Evolutionary conservation across 1,140 invertebrate genomes (phyloP), one percentile per base, ranked within the genome.

Genomic region (Leguminivora glycinivorella): DNA sequence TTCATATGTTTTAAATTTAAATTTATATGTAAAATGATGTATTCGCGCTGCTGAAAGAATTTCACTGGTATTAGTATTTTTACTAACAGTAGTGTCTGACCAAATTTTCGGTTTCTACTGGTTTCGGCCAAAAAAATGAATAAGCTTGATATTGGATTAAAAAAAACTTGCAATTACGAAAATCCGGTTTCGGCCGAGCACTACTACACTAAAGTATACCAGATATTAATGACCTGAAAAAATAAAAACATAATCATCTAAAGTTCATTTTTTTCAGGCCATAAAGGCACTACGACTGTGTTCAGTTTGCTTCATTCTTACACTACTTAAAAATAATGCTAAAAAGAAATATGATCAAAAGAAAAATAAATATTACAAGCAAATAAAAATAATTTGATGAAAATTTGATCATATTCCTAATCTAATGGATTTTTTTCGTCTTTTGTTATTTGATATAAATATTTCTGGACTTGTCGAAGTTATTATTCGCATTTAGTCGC

Each of bases 301-400:
- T 63, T 63, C 58, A n/a, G 26, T 63, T 63, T 63, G 58, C 58
- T 63, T 63, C 58, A 63, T 63, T 63, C 58, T 63, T 63, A 29
- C 10, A 7, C 26, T 29, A 29, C 6, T 31, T 63, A 63, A 63
- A 63, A 19, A 63, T 63, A 25, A 60, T 63, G 17, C 58, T 17
- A 17, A 2, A 63, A 63, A 60, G 56, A 63, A 63, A 63, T 5
- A 63, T 63, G 58, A 63, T 63, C 58, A 63, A 63, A 63, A 63
- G n/a, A 31, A 34, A 63, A 63, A n/a, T 17, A 10, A 63, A 31
- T 9, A 19, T 29, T 29, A 17, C 0, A 63, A 29, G 19, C 47
- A 52, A 52, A 52, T 22, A 52, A 52, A 52, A 52, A 7, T 0
- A n/a, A 17, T 4, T 0, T 4, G 22, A n/a, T 17, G 17, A 31